Evolutionary conservation across 2,888 invertebrate species (phyloP).

Genomic region (Copidosoma aretas): DNA sequence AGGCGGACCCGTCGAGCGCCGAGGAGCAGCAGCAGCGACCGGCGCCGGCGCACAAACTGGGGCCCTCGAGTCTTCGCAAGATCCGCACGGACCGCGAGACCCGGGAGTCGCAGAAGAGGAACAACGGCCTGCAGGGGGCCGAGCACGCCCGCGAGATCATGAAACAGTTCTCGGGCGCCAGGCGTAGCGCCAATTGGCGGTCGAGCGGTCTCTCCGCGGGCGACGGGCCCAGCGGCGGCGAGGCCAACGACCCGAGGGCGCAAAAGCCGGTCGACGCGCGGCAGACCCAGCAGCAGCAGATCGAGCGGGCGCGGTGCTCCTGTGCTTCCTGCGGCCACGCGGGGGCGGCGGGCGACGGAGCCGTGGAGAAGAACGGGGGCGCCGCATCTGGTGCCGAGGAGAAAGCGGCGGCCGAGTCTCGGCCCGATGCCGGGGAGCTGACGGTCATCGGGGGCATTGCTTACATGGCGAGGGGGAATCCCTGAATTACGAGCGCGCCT

Average conservation of each 20-base stretch:
- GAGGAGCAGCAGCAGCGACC: background rate
- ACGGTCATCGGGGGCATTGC: slow-evolving; percentile 52
- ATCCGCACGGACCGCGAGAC: slow-evolving; percentile 48
- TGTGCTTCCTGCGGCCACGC: no score
- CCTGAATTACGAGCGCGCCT: slow-evolving; percentile 36
- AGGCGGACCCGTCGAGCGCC: background rate
- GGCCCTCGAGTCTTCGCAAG: slow-evolving; percentile 52
- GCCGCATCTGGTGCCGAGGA: slow-evolving; percentile 29
- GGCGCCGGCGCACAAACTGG: background rate
- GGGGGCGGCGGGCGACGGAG: background rate
- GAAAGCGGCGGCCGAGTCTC: background rate
- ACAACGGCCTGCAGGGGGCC: slow-evolving; percentile 56
- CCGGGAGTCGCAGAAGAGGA: slow-evolving; percentile 47
- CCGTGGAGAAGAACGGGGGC: background rate
- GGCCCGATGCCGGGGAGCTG: slow-evolving; percentile 48
- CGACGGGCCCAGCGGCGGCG: background rate
- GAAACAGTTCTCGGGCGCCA: slow-evolving; percentile 9
- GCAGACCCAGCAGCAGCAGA: slow-evolving; percentile 43
- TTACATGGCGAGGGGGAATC: slow-evolving; percentile 50
- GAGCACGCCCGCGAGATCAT: slow-evolving; percentile 44
- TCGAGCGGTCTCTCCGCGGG: no score
- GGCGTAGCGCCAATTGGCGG: background rate
- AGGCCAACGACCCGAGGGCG: background rate
- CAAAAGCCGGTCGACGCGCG: slow-evolving; percentile 12
- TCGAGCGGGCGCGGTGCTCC: slow-evolving; percentile 17